phyloP scores from a whole-genome alignment of 2,888 invertebrate genomes.

The Microctonus brassicae region DNA sequence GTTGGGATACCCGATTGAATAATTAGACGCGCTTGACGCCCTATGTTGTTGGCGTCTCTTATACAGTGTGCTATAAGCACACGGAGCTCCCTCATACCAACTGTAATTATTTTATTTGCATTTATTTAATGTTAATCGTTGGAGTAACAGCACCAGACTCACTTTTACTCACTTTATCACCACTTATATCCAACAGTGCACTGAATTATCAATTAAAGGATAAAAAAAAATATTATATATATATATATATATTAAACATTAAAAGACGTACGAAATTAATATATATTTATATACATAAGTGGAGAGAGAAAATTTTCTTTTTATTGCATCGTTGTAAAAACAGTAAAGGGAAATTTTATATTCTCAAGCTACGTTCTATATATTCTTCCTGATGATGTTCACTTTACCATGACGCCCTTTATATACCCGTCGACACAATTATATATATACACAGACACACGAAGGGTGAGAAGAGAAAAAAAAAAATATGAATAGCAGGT shows the following conservation, averaged over 20 bases:
- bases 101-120: slow-evolving; percentile 30
- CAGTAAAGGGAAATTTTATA: too few relatives aligned
- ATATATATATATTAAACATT: neutral
- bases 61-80: neutral
- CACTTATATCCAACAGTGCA: slow-evolving; percentile 3
- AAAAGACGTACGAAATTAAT: neutral
- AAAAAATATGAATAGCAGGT: slow-evolving; percentile 32
- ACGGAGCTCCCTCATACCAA: neutral
- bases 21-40: slow-evolving; percentile 49
- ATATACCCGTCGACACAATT: too few relatives aligned
- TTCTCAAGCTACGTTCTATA: too few relatives aligned
- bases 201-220: neutral
- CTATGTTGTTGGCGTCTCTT: slow-evolving; percentile 11
- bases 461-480: neutral
- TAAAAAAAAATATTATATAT: neutral
- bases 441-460: neutral
- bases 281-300: too few relatives aligned
- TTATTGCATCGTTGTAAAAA: neutral
- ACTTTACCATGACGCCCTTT: neutral
- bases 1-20: slow-evolving; percentile 57
- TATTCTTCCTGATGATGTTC: neutral
- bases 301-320: neutral
- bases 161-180: neutral
- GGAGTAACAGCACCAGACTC: neutral
- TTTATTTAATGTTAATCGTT: slow-evolving; percentile 5